A percentile compares a stretch with the other conserved stretches of the same genome.
These are phyloP conservation scores for Rhingia campestris DNA, from an alignment of 2,888 invertebrate species.

Conservation along the genomic window DNA sequence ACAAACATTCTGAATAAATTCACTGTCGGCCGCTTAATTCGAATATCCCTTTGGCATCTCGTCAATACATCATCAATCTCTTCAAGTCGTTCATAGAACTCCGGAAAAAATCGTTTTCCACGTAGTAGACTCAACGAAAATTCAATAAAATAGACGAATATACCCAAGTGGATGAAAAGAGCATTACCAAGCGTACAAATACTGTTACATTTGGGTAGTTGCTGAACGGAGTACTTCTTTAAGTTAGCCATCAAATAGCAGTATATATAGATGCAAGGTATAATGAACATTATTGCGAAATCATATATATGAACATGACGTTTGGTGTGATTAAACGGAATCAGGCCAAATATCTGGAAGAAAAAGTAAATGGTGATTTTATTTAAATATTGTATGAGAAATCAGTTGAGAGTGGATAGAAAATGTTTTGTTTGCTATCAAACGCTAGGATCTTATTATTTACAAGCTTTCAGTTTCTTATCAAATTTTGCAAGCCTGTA, in stretches of 20 bases:
- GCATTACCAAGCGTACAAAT: slow-evolving; percentile 78
- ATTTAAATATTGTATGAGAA: neutral
- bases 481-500: too few species aligned
- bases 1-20: slow-evolving; percentile 78
- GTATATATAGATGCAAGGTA: slow-evolving; percentile 78
- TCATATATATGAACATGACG: slow-evolving; percentile 76
- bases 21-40: slow-evolving; percentile 71
- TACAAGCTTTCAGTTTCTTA: too few species aligned
- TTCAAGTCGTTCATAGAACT: slow-evolving; percentile 77
- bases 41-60: slow-evolving; percentile 76
- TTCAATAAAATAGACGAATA: slow-evolving; percentile 78
- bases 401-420: neutral
- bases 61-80: slow-evolving; percentile 78
- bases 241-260: slow-evolving; percentile 77
- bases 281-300: slow-evolving; percentile 78
- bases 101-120: slow-evolving; percentile 79
- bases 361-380: neutral
- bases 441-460: too few species aligned
- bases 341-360: slow-evolving; percentile 78
- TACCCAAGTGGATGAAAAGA: slow-evolving; percentile 79
- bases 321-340: slow-evolving; percentile 77
- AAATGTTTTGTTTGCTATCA: too few species aligned
- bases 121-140: slow-evolving; percentile 77
- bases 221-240: slow-evolving; percentile 46
- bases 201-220: slow-evolving; percentile 77